phyloP scores from a whole-genome alignment of 1,140 invertebrate genomes.

The Medauroidea extradentata region DNA sequence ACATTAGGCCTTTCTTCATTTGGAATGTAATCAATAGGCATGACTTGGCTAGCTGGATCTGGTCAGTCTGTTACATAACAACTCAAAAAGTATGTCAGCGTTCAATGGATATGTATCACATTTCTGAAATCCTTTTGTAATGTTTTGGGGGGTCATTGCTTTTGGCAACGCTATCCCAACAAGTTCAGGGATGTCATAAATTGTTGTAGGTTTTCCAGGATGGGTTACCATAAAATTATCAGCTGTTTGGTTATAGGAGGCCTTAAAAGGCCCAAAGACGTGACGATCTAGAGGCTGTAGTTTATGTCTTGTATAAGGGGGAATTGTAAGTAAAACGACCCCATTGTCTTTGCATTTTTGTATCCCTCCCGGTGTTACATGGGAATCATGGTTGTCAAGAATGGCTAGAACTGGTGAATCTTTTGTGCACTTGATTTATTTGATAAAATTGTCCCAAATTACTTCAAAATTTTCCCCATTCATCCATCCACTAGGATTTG shows the following conservation, averaged over 20 bases:
- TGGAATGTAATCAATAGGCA: too few species aligned
- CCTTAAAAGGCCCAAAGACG: conserved; percentile 26
- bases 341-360: too few species aligned
- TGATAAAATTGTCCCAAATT: conserved; percentile 26
- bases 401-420: conserved; percentile 16
- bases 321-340: too few species aligned
- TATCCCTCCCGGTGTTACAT: too few species aligned
- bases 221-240: conserved; percentile 21
- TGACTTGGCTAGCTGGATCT: conserved; percentile 9
- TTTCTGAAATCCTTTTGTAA: conserved; percentile 8
- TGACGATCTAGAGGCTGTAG: conserved; percentile 34
- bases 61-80: conserved; percentile 35
- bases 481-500: conserved; percentile 42
- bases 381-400: too few species aligned
- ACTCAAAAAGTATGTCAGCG: conserved; percentile 32
- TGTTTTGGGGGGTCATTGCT: conserved; percentile 10
- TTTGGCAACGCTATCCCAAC: conserved; percentile 15
- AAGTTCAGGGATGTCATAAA: conserved; percentile 21
- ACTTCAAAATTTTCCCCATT: conserved; percentile 26
- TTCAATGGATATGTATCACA: conserved; percentile 37
- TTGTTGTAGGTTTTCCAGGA: conserved; percentile 21
- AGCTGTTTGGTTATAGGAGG: conserved; percentile 20
- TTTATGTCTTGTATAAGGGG: too few species aligned
- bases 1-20: too few species aligned
- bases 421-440: conserved; percentile 19